Evolutionary conservation across 2,888 invertebrate genomes (phyloP), one percentile per base, ranked within the genome.

Genomic region (Hedychridium roseum): DNA sequence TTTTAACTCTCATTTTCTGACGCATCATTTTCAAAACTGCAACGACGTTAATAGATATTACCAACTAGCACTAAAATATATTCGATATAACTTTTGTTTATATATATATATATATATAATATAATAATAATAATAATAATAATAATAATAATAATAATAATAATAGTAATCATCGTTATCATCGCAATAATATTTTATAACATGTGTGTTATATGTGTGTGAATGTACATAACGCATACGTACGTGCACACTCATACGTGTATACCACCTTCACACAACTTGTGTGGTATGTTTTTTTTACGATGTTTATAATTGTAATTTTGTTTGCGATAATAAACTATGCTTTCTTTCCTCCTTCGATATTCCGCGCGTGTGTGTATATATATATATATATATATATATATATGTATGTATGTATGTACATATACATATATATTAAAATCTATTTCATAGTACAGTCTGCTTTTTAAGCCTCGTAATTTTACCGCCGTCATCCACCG

Each of bases 41-140:
- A 77, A 78, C 76, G 76, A 76, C 70, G 70, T 75, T 76, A 75
- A 71, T 74, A 73, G 68, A 68, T 73, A 72, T 74, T 76, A 76
- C 71, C 74, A 77, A 76, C 78, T 78, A 78, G 70, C 70, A 56
- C 78, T 78, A 76, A 78, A 78, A 78, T 77, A 78, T 78, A 75
- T 73, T 74, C 70, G 67, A 72, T 77, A 76, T 77, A 76, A 77
- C 71, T 72, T 76, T 68, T 76, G 71, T 73, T 75, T 73, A 72
- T 71, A 70, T 68, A 64, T 64, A 68, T 51, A 61, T 62, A 61
- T 50, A 58, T 64, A 59, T 64, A 64, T 63, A 51, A 37, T n/a
- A 54, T 57, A 53, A 54, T 54, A 44, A 54, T 51, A 46, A 54
- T 54, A 45, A 50, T 54, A 35, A 56, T 54, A 50, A 49, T 44